Percentiles rank a stretch among this genome's conserved stretches.
Evolutionary conservation across 2,888 invertebrate genomes (phyloP).

Genomic region (Drosophila koepferae): DNA sequence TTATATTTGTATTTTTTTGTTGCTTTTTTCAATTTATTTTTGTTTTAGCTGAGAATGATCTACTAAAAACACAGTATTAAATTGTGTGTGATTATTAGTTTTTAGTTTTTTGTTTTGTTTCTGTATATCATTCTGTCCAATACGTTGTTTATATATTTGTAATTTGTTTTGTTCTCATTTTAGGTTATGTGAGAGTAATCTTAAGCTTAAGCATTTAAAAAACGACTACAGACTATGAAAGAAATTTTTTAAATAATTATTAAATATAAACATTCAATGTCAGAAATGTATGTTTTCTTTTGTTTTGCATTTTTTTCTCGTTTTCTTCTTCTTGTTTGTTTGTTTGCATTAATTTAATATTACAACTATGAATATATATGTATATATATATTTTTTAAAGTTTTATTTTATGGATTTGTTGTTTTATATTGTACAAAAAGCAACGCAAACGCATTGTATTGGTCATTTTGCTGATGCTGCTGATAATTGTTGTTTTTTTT

Average conservation of each 20-base stretch:
- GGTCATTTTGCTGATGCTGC: constrained; percentile 36
- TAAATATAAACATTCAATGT: constrained; percentile 67
- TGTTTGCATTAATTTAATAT: constrained; percentile 50
- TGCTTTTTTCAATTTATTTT: constrained; percentile 36
- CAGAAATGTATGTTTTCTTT: constrained; percentile 48
- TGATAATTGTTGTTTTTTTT: constrained; percentile 24
- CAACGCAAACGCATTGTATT: constrained; percentile 42
- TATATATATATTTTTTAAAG: constrained; percentile 1
- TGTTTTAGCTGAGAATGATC: constrained; percentile 50
- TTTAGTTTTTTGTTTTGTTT: constrained; percentile 23
- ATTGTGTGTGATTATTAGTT: constrained; percentile 67
- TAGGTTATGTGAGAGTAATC: constrained; percentile 64
- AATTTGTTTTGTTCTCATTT: constrained; percentile 39
- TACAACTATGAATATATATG: constrained; percentile 41
- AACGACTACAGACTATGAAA: constrained; percentile 72
- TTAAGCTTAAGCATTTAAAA: constrained; percentile 79
- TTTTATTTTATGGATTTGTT: constrained; percentile 32
- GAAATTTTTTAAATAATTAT: constrained; percentile 65
- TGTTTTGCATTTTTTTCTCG: constrained; percentile 17
- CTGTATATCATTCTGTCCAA: constrained; percentile 47
- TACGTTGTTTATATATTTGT: constrained; percentile 31
- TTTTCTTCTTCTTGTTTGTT: not conserved
- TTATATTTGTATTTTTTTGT: constrained; percentile 50
- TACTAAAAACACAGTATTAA: constrained; percentile 68
- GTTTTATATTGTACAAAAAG: constrained; percentile 59